Conservation (phyloP, 35 echinoderm and acorn worm species). For the Nesometra sesokonis region DNA sequence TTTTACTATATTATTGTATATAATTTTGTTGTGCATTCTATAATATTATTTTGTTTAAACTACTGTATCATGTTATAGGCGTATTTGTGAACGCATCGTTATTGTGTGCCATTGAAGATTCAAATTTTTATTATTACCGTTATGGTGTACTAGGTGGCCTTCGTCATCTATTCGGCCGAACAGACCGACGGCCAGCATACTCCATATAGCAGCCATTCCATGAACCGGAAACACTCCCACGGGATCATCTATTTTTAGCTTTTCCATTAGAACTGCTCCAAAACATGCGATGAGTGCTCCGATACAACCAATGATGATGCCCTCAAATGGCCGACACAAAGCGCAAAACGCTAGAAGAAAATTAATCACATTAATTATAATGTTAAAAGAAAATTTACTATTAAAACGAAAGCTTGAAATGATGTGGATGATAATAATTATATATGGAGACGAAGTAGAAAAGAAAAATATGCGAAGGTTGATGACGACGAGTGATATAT, state of each 20-base stretch:
- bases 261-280: slow-evolving; percentile 34
- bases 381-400: neutral
- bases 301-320: slow-evolving; percentile 42
- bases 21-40: no score
- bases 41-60: no score
- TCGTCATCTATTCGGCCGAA: slow-evolving; percentile 37
- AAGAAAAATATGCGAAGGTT: no score
- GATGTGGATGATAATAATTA: neutral
- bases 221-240: slow-evolving; percentile 73
- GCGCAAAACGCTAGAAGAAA: slow-evolving; percentile 52
- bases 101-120: no score
- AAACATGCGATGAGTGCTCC: slow-evolving; percentile 35
- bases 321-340: slow-evolving; percentile 57
- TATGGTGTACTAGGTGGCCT: slow-evolving; percentile 2
- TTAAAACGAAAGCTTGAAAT: neutral
- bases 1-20: no score
- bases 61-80: no score
- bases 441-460: neutral
- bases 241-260: slow-evolving; percentile 56
- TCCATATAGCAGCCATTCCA: slow-evolving; percentile 40
- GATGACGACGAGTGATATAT: no score
- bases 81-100: no score
- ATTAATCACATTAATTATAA: neutral
- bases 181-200: slow-evolving; percentile 51
- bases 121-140: slow-evolving; percentile 47